Evolutionary conservation across 2,888 invertebrate species (phyloP), one percentile per base, ranked within the genome.

Genomic region (Euzophera pinguis): DNA sequence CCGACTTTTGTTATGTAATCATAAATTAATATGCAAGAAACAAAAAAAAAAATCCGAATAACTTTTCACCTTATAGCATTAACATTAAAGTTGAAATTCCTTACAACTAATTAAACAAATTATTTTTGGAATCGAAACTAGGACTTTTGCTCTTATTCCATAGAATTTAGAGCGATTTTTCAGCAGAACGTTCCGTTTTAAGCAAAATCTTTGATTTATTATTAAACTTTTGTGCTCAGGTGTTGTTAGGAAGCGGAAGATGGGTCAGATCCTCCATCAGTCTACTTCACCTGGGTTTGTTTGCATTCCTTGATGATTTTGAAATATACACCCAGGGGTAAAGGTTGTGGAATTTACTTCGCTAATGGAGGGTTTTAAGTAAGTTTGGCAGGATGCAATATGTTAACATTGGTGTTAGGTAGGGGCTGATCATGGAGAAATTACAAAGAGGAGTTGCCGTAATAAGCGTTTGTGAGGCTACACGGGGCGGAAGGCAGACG

Each of bases 251-350:
- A 79, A 78, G 56, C 75, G 76, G 76, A 78, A 79, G 78, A 75
- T 74, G 64, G 78, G 75, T 78, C 65, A 75, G 61, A 62, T 74
- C 76, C 73, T 74, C 69, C 72, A 71, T 75, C 69, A 71, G 65
- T 63, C 55, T 64, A 55, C 49, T 29, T 38, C 54, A 56, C 51
- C 61, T 58, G 61, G 62, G 60, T 65, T 53, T 57, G 52, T 55
- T 61, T 38, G 66, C 67, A 71, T 70, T 47, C 56, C 61, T 62
- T 64, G 65, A 60, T 54, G 62, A 55, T 64, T 68, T 71, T 72
- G 69, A 67, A 64, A 64, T 69, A 74, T 67, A 63, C 47, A 56
- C 50, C 22, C 17, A 43, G 55, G 65, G 67, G 64, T 57, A 63
- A 56, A 67, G 67, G 64, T 65, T 56, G 54, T n/a, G 53, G 47